Percentiles rank a stretch among this genome's conserved stretches.
phyloP scores from a whole-genome alignment of 2,113 vertebrate genomes.

The Nematolebias whitei region DNA sequence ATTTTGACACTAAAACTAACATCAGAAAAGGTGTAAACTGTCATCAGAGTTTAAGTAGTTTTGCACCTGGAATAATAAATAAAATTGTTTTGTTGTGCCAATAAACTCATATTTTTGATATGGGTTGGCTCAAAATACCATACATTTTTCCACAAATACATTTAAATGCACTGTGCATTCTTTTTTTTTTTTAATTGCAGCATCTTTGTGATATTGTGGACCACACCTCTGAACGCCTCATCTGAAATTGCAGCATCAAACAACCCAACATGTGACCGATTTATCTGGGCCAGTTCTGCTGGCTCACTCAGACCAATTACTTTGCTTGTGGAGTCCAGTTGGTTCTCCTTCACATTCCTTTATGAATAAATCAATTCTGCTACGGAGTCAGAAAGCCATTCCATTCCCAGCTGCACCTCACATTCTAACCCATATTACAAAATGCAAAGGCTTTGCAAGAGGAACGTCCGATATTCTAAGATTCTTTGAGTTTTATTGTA shows the following conservation, averaged over 20 bases:
- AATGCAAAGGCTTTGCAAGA: constrained; percentile 23
- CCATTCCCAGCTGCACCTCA: constrained; percentile 20
- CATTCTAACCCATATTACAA: constrained; percentile 25
- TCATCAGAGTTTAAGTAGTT: no score
- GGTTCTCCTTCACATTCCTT: constrained; percentile 62
- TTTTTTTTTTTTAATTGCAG: background rate
- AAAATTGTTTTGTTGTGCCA: no score
- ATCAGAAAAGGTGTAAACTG: no score
- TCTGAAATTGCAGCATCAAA: constrained; percentile 78
- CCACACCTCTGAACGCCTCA: constrained; percentile 67
- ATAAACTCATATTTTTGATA: no score
- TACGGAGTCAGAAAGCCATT: constrained; percentile 42
- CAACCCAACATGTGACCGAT: constrained; percentile 83
- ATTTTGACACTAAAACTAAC: no score
- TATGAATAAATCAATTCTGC: constrained; percentile 66
- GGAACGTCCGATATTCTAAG: background rate
- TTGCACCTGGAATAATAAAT: no score
- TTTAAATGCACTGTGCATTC: no score
- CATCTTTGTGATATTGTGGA: constrained; percentile 4
- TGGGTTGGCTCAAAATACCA: no score
- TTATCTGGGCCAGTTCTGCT: constrained; percentile 80
- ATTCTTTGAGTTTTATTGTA: background rate
- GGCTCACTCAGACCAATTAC: constrained; percentile 80
- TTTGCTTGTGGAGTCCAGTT: constrained; percentile 72
- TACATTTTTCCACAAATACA: no score